Evolutionary conservation across 2,797 vertebrate species (phyloP), one percentile per base, ranked within the genome.

Genomic region (Protonibea diacanthus): DNA sequence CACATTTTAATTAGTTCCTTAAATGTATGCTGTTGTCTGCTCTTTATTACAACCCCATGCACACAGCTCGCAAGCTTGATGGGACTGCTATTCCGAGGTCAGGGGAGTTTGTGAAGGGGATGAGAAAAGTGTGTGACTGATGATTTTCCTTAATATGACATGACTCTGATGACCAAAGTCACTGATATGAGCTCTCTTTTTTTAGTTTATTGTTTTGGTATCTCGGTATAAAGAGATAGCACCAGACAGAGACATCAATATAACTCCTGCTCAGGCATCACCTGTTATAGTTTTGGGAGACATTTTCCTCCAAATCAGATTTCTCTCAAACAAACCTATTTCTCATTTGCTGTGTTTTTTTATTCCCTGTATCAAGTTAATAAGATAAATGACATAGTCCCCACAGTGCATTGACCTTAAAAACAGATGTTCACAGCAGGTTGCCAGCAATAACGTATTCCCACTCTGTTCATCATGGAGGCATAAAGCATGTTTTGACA

Each of bases 211-310:
- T 21, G 13, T 57, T 7, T 61, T 48, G 29, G 0, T 65, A 17
- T 56, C 45, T 20, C 6, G 47, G 49, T 59, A 49, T 76, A 25
- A 33, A n/a, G 38, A 42, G 58, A 44, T 21, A 1, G n/a, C 58
- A 60, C 2, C 13, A n/a, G 33, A 40, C 33, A 21, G n/a, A 44
- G 38, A n/a, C 38, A 23, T 44, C 58, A 44, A 17, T 61, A 52
- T 63, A 59, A 42, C 57, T 57, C 65, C 25, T 48, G 64, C 49
- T 72, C 55, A 67, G 74, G 21, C 40, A 7, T 73, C 59, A 76
- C 14, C 64, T 60, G 47, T 74, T 77, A 80, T 82, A 84, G 78
- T 74, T 83, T 21, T 83, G 83, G 77, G 75, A 86, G 49, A 60
- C 4, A 23, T 64, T 55, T 47, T 57, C 44, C 61, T 72, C 78